A percentile compares a stretch with the other conserved stretches of the same genome.
These are phyloP conservation scores for Clepsis dumicolana DNA, from an alignment of 2,888 invertebrate species.

Conservation along the genomic window DNA sequence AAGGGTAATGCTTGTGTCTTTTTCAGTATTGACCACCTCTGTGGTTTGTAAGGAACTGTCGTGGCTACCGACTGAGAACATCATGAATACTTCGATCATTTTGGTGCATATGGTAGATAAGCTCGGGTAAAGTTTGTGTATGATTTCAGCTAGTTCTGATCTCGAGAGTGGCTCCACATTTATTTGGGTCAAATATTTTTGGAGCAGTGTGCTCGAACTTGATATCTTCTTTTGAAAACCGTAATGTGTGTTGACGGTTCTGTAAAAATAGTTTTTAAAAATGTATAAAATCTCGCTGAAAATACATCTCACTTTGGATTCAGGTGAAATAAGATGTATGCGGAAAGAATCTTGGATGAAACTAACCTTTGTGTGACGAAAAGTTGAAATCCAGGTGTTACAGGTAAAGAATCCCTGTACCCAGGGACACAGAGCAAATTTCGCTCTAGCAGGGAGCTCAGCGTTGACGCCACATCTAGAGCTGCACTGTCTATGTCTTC, in stretches of 20 bases:
- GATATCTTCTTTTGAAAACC: slow-evolving; percentile 88
- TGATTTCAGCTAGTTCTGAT: slow-evolving; percentile 90
- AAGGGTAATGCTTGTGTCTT: slow-evolving; percentile 59
- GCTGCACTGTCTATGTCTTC: slow-evolving; percentile 98
- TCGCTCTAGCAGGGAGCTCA: slow-evolving; percentile 94
- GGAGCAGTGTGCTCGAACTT: slow-evolving; percentile 89
- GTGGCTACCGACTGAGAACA: slow-evolving; percentile 91
- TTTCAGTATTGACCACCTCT: slow-evolving; percentile 54
- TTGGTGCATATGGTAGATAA: slow-evolving; percentile 90
- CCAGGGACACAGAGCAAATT: slow-evolving; percentile 94
- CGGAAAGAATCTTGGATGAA: neutral
- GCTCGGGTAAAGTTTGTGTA: slow-evolving; percentile 89
- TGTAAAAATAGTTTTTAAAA: slow-evolving; percentile 60
- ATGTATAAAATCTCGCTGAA: neutral
- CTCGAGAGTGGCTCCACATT: slow-evolving; percentile 92
- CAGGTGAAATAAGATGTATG: too few relatives aligned
- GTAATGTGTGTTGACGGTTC: slow-evolving; percentile 86
- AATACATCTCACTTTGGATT: neutral
- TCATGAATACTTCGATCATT: slow-evolving; percentile 93
- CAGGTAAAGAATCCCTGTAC: slow-evolving; percentile 92
- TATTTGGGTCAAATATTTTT: slow-evolving; percentile 93
- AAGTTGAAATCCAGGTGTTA: slow-evolving; percentile 95
- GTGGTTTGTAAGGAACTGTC: slow-evolving; percentile 78
- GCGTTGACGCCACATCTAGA: slow-evolving; percentile 95
- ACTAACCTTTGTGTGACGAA: slow-evolving; percentile 94